Percentiles rank a stretch among this genome's conserved stretches.
Evolutionary conservation across 2,113 vertebrate species (phyloP).

Genomic region (Ceyx melanurus): DNA sequence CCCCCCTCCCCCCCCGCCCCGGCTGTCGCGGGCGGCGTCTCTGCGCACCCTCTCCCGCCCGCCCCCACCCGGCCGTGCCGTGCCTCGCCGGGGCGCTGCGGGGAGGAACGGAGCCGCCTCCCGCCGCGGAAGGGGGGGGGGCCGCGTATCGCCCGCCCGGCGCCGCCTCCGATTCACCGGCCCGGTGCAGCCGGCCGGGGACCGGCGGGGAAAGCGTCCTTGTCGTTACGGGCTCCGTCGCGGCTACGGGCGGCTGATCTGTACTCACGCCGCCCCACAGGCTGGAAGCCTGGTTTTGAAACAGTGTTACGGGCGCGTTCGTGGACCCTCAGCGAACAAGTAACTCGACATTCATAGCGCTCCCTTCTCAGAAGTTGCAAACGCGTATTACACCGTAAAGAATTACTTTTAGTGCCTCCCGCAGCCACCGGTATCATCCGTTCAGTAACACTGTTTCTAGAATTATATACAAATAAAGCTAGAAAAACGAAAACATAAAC

Average conservation of each 20-base stretch:
- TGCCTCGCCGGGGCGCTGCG: neutral
- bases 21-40: neutral
- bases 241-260: fast-evolving
- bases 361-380: neutral
- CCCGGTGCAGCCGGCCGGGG: neutral
- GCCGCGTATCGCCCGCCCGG: neutral
- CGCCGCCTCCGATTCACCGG: neutral
- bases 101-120: neutral
- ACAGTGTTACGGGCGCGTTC: neutral
- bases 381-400: neutral
- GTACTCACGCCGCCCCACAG: neutral
- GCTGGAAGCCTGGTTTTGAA: fast-evolving
- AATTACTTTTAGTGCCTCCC: neutral
- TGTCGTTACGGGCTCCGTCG: fast-evolving
- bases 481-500: neutral
- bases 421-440: neutral
- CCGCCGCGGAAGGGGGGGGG: neutral
- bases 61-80: neutral
- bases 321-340: fast-evolving
- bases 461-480: neutral
- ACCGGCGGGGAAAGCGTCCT: too few species aligned
- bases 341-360: fast-evolving
- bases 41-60: neutral
- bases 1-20: neutral
- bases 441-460: fast-evolving